A percentile compares a stretch with the other conserved stretches of the same genome.
Evolutionary conservation across 2,797 vertebrate species (phyloP).

Genomic region (Platyrinchus mystaceus): DNA sequence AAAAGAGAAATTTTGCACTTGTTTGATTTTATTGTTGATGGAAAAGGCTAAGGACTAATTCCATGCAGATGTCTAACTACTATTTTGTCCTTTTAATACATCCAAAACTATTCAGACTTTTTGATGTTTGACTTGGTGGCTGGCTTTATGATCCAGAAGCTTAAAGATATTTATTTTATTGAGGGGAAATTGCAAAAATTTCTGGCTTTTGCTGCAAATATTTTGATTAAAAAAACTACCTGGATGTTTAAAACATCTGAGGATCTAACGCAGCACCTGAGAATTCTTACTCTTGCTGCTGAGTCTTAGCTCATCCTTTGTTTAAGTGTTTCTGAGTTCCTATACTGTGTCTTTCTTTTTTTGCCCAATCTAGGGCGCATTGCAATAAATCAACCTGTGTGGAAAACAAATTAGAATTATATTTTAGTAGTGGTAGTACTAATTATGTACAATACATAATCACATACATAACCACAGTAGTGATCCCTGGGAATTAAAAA

Average conservation of each 20-base stretch:
- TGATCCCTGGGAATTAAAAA: background rate
- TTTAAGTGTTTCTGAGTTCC: background rate
- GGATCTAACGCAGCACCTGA: background rate
- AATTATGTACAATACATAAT: background rate
- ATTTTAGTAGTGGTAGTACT: background rate
- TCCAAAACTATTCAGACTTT: background rate
- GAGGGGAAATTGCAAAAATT: background rate
- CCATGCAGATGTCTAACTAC: background rate
- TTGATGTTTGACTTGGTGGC: background rate
- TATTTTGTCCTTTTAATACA: background rate
- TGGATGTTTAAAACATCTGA: background rate
- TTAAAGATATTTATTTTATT: background rate
- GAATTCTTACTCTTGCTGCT: background rate
- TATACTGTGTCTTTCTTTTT: background rate
- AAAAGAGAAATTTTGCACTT: background rate
- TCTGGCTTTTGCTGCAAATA: background rate
- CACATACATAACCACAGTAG: background rate
- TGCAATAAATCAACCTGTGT: background rate
- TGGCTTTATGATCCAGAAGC: background rate
- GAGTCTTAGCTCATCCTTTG: background rate
- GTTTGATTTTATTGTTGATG: background rate
- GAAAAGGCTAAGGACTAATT: background rate
- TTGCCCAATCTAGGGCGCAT: accelerated
- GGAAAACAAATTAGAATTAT: background rate
- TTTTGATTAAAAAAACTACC: background rate